phyloP scores from a whole-genome alignment of 2,888 invertebrate species.

The Gymnoscelis rufifasciata region DNA sequence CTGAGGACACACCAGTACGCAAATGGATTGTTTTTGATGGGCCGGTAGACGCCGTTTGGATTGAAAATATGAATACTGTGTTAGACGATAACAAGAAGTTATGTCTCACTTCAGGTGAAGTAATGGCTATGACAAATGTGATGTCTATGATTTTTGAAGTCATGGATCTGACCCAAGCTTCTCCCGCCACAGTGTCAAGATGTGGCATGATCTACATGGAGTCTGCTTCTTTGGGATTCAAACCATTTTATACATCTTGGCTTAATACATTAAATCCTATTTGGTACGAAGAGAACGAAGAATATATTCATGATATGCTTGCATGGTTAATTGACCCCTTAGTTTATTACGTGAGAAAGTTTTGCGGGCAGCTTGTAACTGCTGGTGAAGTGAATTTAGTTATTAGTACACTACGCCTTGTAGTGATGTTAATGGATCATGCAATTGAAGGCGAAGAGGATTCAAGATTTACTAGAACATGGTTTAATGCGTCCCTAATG shows the following conservation, averaged over 20 bases:
- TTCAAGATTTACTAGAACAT: conserved; percentile 82
- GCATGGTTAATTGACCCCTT: conserved; percentile 89
- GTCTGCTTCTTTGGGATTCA: conserved; percentile 89
- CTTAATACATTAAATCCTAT: conserved; percentile 80
- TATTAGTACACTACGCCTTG: conserved; percentile 84
- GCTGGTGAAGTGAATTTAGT: conserved; percentile 86
- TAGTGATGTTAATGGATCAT: conserved; percentile 88
- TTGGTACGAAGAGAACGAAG: conserved; percentile 82
- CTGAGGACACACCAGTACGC: conserved; percentile 84
- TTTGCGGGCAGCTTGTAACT: conserved; percentile 81
- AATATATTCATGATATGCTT: conserved; percentile 81
- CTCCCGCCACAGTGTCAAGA: conserved; percentile 92
- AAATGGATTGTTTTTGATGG: conserved; percentile 97
- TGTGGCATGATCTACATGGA: conserved; percentile 96
- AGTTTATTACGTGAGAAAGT: conserved; percentile 84
- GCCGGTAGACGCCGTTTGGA: conserved; percentile 93
- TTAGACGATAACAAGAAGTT: conserved; percentile 93
- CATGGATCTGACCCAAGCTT: conserved; percentile 90
- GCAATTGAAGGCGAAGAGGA: conserved; percentile 85
- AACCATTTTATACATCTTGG: conserved; percentile 90
- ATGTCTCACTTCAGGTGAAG: conserved; percentile 92
- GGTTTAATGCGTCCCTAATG: conserved; percentile 88
- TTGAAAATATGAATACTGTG: conserved; percentile 94
- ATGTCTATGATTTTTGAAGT: conserved; percentile 95
- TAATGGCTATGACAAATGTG: conserved; percentile 87